These are phyloP conservation scores for Thaleichthys pacificus DNA, from an alignment of 2,797 vertebrate species.

Conservation along the genomic window DNA sequence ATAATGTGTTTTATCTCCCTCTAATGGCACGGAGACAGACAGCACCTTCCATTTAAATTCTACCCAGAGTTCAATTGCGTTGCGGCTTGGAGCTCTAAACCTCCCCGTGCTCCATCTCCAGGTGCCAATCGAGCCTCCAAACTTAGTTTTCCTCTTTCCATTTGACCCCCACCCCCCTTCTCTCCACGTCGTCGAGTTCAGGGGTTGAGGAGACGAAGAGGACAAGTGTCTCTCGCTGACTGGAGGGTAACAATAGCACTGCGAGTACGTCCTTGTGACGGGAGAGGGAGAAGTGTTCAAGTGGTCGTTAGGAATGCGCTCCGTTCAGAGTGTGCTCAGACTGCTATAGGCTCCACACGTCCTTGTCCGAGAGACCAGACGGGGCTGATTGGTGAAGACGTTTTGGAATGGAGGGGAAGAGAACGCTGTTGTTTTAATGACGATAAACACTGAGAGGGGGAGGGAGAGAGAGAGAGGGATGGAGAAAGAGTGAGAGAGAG, in stretches of 20 bases:
- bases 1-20: slow-evolving; percentile 77
- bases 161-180: slow-evolving; percentile 60
- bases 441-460: slow-evolving; percentile 14
- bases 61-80: slow-evolving; percentile 75
- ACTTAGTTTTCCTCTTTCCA: slow-evolving; percentile 68
- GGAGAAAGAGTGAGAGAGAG: not conserved
- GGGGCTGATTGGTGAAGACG: not conserved
- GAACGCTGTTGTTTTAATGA: slow-evolving; percentile 34
- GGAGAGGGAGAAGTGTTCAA: slow-evolving; percentile 56
- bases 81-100: slow-evolving; percentile 61
- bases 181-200: slow-evolving; percentile 48
- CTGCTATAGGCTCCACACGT: slow-evolving; percentile 37
- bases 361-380: not conserved
- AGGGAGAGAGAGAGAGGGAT: not conserved
- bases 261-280: slow-evolving; percentile 31
- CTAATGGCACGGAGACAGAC: slow-evolving; percentile 70
- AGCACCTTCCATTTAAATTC: slow-evolving; percentile 74
- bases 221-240: not conserved
- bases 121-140: slow-evolving; percentile 47
- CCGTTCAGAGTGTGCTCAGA: slow-evolving; percentile 41
- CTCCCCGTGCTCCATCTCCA: slow-evolving; percentile 41
- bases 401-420: slow-evolving; percentile 10
- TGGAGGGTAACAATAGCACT: slow-evolving; percentile 37
- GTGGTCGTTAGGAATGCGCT: slow-evolving; percentile 62
- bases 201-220: slow-evolving; percentile 47